Conservation (phyloP, 2,113 vertebrate genomes). For the Rhynchopsitta pachyrhyncha region DNA sequence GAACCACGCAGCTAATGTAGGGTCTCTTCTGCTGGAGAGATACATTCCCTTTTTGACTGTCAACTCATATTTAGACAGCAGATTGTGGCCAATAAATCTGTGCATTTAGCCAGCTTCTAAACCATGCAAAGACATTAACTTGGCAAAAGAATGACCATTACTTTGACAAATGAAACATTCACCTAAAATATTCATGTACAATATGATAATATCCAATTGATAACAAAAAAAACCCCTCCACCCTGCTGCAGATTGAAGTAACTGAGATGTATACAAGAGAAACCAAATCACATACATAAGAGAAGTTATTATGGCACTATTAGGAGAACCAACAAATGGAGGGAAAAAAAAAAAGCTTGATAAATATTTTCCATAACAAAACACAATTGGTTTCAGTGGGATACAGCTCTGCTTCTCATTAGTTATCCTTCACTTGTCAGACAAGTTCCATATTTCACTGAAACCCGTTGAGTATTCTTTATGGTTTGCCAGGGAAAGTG, state of each 20-base stretch:
- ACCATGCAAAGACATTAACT: conserved; percentile 46
- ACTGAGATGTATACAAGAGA: not conserved
- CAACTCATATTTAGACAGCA: conserved; percentile 28
- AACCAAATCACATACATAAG: not conserved
- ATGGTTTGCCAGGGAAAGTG: conserved; percentile 51
- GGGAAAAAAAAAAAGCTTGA: conserved; percentile 47
- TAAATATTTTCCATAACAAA: conserved; percentile 76
- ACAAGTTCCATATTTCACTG: conserved; percentile 63
- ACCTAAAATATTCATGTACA: conserved; percentile 58
- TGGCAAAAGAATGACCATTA: conserved; percentile 66
- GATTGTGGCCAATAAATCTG: conserved; percentile 53
- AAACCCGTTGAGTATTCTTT: conserved; percentile 62
- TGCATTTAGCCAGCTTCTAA: conserved; percentile 35
- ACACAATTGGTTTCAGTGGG: conserved; percentile 75
- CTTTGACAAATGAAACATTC: conserved; percentile 61
- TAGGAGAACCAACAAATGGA: conserved; percentile 63
- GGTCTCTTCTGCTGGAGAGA: conserved; percentile 52
- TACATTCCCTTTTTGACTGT: conserved; percentile 56
- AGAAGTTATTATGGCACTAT: conserved; percentile 41
- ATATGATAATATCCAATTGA: conserved; percentile 34
- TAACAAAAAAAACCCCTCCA: not conserved
- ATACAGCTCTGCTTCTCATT: conserved; percentile 68
- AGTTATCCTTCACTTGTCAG: conserved; percentile 71
- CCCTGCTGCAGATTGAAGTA: not conserved
- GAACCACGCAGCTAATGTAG: conserved; percentile 52